These are phyloP conservation scores for Agrypnia vestita DNA, from an alignment of 1,140 invertebrate genomes.

Conservation along the genomic window DNA sequence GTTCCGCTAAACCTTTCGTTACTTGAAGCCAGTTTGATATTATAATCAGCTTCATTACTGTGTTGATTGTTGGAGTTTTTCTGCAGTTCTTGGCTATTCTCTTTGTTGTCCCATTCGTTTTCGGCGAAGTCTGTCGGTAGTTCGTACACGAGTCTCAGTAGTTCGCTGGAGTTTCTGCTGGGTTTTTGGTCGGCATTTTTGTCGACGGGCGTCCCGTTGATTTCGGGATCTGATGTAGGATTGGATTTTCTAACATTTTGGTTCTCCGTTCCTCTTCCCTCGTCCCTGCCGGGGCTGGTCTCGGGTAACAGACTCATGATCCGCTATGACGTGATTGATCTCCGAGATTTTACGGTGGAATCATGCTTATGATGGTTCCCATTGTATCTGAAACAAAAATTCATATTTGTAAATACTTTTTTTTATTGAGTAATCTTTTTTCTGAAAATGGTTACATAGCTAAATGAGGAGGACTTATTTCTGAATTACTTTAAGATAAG, in stretches of 20 bases:
- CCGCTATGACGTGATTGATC: background rate
- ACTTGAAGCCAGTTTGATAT: slow-evolving; percentile 21
- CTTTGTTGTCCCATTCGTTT: slow-evolving; percentile 48
- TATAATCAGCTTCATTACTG: slow-evolving; percentile 12
- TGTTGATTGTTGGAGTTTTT: slow-evolving; percentile 31
- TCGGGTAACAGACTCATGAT: slow-evolving; percentile 55
- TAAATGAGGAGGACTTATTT: no score
- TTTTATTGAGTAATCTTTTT: no score
- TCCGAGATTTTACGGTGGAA: background rate
- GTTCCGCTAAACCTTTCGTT: slow-evolving; percentile 39
- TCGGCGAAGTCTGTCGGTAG: slow-evolving; percentile 65
- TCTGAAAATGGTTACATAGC: no score
- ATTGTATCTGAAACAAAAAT: slow-evolving; percentile 22
- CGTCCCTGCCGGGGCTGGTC: background rate
- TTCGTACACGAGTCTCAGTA: slow-evolving; percentile 71
- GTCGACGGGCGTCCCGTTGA: slow-evolving; percentile 40
- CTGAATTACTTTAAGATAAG: no score
- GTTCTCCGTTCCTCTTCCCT: slow-evolving; percentile 42
- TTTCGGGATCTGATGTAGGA: slow-evolving; percentile 46
- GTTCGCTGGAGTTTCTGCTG: slow-evolving; percentile 66
- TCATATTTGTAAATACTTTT: background rate
- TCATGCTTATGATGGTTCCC: background rate
- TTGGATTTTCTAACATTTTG: slow-evolving; percentile 45
- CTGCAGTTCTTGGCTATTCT: background rate
- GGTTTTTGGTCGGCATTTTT: slow-evolving; percentile 51